These are phyloP conservation scores for Podotricha telesiphe DNA, from an alignment of 2,888 invertebrate species.

Conservation along the genomic window DNA sequence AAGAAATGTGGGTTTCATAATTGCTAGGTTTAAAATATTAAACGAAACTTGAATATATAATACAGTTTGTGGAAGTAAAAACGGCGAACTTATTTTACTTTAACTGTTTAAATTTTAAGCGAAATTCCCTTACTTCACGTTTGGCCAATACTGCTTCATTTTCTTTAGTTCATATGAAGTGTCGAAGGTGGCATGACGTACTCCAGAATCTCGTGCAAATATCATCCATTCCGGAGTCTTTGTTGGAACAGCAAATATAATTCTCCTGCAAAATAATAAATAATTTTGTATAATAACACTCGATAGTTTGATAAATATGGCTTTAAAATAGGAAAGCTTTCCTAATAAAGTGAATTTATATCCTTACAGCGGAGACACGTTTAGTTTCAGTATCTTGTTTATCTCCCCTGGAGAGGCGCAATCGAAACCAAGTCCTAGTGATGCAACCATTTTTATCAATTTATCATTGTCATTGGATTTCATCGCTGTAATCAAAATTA, in stretches of 20 bases:
- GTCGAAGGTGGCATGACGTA: slow-evolving; percentile 57
- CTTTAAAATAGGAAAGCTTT: too few relatives aligned
- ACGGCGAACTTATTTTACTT: background rate
- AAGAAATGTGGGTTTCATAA: background rate
- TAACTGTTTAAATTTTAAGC: background rate
- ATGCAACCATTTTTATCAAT: slow-evolving; percentile 53
- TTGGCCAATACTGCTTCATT: slow-evolving; percentile 53
- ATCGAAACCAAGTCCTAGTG: slow-evolving; percentile 53
- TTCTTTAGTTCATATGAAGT: slow-evolving; percentile 51
- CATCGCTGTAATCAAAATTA: slow-evolving; percentile 53
- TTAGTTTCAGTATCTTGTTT: slow-evolving; percentile 49
- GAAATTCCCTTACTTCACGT: slow-evolving; percentile 48
- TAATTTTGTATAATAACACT: too few relatives aligned
- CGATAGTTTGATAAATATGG: too few relatives aligned
- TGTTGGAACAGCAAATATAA: slow-evolving; percentile 54
- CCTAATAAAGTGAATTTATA: background rate
- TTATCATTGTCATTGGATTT: slow-evolving; percentile 55
- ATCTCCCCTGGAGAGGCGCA: slow-evolving; percentile 59
- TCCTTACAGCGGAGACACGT: slow-evolving; percentile 50
- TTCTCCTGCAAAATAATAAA: slow-evolving; percentile 47
- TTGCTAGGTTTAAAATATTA: background rate
- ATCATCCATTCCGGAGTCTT: slow-evolving; percentile 55
- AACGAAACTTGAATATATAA: background rate
- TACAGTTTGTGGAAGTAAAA: background rate
- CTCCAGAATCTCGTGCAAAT: slow-evolving; percentile 53